Percentiles rank a stretch among this genome's conserved stretches.
These are phyloP conservation scores for Brevimyrus niger DNA, from an alignment of 2,113 vertebrate genomes.

Conservation along the genomic window DNA sequence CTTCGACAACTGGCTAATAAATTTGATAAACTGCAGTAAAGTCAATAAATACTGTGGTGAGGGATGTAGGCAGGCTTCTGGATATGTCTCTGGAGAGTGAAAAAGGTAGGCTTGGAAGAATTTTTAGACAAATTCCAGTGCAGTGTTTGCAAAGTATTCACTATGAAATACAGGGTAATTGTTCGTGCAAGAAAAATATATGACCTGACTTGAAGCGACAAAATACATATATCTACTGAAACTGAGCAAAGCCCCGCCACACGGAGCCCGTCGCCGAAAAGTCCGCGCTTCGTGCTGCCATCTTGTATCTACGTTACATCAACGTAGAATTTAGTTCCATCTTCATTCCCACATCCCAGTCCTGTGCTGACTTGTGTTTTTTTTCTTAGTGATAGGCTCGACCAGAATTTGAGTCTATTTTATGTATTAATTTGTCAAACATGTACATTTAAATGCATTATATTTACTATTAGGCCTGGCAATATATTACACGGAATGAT, in stretches of 20 bases:
- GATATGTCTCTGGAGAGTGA: not conserved
- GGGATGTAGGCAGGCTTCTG: not conserved
- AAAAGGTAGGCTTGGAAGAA: not conserved
- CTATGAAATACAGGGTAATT: not conserved
- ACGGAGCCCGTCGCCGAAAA: not conserved
- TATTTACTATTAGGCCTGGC: not conserved
- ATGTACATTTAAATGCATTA: not conserved
- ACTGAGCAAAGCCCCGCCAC: not conserved
- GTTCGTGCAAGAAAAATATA: not conserved
- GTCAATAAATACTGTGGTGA: not conserved
- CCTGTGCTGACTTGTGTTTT: not conserved
- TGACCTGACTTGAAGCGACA: not conserved
- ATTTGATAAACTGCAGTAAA: not conserved
- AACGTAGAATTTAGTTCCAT: not conserved
- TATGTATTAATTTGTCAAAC: not conserved
- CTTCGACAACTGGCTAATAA: not conserved
- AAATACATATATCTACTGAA: not conserved
- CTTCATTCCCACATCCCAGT: not conserved
- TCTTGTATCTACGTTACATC: no score
- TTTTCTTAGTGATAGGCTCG: not conserved
- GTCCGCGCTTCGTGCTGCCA: not conserved
- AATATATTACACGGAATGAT: not conserved
- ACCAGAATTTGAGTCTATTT: not conserved
- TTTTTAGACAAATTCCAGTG: not conserved
- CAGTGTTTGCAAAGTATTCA: not conserved